Conservation (phyloP, 2,888 invertebrate species). For the Pteria penguin region DNA sequence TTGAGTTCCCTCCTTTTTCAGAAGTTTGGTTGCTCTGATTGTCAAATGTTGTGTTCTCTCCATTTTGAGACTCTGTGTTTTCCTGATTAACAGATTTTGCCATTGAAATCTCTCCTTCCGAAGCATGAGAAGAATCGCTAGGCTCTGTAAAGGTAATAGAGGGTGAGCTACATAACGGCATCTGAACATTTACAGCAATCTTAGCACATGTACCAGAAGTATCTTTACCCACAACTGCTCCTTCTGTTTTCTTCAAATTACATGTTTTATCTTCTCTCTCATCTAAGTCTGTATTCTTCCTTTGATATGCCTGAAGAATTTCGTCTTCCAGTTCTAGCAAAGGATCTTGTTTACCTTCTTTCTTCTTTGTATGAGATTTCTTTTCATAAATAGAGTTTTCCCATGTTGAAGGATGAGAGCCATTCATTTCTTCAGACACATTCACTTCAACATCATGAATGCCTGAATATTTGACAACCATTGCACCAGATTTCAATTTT, state of each 20-base stretch:
- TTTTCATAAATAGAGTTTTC: background rate
- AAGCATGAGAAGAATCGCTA: background rate
- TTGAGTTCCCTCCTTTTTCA: background rate
- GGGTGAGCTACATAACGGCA: no score
- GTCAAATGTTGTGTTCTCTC: background rate
- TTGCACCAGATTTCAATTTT: slow-evolving; percentile 14
- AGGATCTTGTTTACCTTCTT: background rate
- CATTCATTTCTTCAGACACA: background rate
- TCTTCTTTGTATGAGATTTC: background rate
- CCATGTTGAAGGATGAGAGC: background rate
- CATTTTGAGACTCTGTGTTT: background rate
- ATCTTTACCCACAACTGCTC: background rate
- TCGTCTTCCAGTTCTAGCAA: background rate
- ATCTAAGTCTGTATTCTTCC: background rate
- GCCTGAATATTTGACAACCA: slow-evolving; percentile 17
- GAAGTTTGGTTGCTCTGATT: background rate
- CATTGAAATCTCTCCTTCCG: background rate
- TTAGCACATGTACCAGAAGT: no score
- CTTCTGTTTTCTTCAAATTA: background rate
- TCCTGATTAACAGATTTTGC: background rate
- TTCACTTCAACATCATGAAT: background rate
- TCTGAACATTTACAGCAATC: no score
- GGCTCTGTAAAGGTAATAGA: background rate
- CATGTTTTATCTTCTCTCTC: background rate
- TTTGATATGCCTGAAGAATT: background rate